These are phyloP conservation scores for Tetramorium bicarinatum DNA, from an alignment of 2,888 invertebrate genomes.

Conservation along the genomic window DNA sequence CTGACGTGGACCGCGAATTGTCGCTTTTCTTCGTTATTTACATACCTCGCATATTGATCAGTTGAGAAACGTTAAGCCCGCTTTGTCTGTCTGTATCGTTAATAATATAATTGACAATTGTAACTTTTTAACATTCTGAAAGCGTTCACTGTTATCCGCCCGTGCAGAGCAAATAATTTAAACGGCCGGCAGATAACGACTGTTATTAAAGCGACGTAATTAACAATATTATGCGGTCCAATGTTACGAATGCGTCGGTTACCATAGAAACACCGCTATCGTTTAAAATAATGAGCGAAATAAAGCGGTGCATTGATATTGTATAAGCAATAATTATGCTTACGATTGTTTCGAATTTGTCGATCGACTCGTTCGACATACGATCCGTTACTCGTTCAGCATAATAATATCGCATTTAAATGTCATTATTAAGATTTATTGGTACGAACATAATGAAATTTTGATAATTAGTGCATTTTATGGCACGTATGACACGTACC, in stretches of 20 bases:
- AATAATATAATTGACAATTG: slow-evolving; percentile 26
- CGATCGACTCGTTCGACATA: not conserved
- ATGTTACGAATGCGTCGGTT: slow-evolving; percentile 26
- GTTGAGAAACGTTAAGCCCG: slow-evolving; percentile 6
- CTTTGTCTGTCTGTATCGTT: not conserved
- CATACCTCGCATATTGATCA: not conserved
- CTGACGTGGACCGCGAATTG: not conserved
- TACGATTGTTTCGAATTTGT: slow-evolving; percentile 11
- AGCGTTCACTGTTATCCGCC: not conserved
- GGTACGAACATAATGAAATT: not conserved
- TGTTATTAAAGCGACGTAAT: slow-evolving; percentile 55
- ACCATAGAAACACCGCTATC: slow-evolving; percentile 38
- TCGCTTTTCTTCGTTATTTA: not conserved
- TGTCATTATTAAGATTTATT: not conserved
- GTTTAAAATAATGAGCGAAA: slow-evolving; percentile 48
- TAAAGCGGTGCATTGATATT: slow-evolving; percentile 49
- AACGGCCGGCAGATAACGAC: slow-evolving; percentile 37
- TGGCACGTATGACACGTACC: not conserved
- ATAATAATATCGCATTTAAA: slow-evolving; percentile 20
- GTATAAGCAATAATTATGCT: slow-evolving; percentile 50
- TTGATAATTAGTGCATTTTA: not conserved
- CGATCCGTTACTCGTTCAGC: not conserved
- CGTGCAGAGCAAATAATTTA: slow-evolving; percentile 36
- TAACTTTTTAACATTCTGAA: slow-evolving; percentile 42
- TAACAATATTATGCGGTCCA: slow-evolving; percentile 42